Percentiles rank a stretch among this genome's conserved stretches.
Conservation (phyloP, 2,113 vertebrate species). For the Polypterus senegalus region DNA sequence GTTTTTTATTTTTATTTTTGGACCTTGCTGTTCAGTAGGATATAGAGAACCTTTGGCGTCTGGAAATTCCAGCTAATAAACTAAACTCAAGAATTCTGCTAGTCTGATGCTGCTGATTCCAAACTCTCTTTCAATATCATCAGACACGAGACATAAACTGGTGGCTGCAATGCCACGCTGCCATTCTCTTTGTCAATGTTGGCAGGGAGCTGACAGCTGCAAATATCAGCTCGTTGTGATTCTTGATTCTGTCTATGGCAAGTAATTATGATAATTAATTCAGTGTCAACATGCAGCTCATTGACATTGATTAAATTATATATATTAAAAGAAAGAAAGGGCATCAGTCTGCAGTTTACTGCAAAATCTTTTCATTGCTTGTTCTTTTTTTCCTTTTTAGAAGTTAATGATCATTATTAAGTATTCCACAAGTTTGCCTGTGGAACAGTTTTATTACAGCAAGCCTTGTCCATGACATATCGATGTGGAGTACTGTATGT, state of each 20-base stretch:
- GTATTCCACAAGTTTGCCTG: no score
- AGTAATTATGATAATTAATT: conserved; percentile 31
- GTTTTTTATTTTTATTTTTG: no score
- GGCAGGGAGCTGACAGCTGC: conserved; percentile 21
- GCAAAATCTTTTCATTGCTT: background rate
- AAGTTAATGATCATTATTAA: no score
- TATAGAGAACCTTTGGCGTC: no score
- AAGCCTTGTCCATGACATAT: no score
- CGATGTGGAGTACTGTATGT: no score
- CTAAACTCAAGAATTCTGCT: no score
- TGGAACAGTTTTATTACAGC: no score
- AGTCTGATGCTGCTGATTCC: no score
- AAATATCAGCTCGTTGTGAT: conserved; percentile 18
- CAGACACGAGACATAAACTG: background rate
- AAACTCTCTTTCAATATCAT: no score
- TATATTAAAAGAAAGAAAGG: conserved; percentile 8
- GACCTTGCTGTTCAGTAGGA: no score
- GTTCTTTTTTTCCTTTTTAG: background rate
- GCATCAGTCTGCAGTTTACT: conserved; percentile 9
- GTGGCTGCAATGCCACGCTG: conserved; percentile 9
- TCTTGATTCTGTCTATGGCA: conserved; percentile 25
- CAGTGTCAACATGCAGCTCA: conserved; percentile 20
- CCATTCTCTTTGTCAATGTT: background rate
- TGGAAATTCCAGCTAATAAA: no score
- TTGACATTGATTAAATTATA: conserved; percentile 28